These are phyloP conservation scores for Sarcophaga peregrina DNA, from an alignment of 1,140 invertebrate species.

Conservation along the genomic window DNA sequence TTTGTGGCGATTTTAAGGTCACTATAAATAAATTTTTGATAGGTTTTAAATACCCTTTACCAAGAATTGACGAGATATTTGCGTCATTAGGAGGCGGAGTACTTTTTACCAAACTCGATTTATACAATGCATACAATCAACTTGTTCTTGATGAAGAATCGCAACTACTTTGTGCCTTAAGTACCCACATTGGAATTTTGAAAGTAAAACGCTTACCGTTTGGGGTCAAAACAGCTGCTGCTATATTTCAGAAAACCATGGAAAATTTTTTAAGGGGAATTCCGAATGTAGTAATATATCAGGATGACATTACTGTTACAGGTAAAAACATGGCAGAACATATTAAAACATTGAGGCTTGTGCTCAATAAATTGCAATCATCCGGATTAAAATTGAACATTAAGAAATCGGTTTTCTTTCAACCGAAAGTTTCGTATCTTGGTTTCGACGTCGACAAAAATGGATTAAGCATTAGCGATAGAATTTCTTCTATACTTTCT, in stretches of 20 bases:
- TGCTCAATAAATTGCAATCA: slow-evolving; percentile 26
- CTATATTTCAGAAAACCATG: slow-evolving; percentile 66
- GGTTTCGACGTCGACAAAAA: slow-evolving; percentile 53
- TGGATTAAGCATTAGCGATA: slow-evolving; percentile 48
- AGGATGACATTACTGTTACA: slow-evolving; percentile 64
- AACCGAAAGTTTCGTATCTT: slow-evolving; percentile 54
- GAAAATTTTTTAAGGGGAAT: slow-evolving; percentile 56
- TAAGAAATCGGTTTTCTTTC: slow-evolving; percentile 56
- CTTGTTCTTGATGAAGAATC: slow-evolving; percentile 49
- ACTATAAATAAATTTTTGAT: slow-evolving; percentile 61
- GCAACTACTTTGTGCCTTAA: slow-evolving; percentile 49
- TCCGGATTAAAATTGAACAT: slow-evolving; percentile 51
- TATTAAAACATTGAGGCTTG: slow-evolving; percentile 39
- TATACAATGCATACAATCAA: slow-evolving; percentile 59
- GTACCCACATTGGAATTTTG: no score
- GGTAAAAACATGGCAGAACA: slow-evolving; percentile 52
- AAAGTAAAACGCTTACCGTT: no score
- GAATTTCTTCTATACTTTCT: slow-evolving; percentile 50
- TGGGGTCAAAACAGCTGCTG: slow-evolving; percentile 42
- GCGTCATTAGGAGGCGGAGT: slow-evolving; percentile 52
- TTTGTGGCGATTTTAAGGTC: slow-evolving; percentile 68
- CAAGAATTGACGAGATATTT: slow-evolving; percentile 60
- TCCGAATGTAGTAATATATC: slow-evolving; percentile 48
- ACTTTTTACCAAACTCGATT: slow-evolving; percentile 62
- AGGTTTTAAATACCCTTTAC: slow-evolving; percentile 63